Base-by-base conservation (phyloP, 1,140 invertebrate species). In the Helicoverpa armigera region DNA sequence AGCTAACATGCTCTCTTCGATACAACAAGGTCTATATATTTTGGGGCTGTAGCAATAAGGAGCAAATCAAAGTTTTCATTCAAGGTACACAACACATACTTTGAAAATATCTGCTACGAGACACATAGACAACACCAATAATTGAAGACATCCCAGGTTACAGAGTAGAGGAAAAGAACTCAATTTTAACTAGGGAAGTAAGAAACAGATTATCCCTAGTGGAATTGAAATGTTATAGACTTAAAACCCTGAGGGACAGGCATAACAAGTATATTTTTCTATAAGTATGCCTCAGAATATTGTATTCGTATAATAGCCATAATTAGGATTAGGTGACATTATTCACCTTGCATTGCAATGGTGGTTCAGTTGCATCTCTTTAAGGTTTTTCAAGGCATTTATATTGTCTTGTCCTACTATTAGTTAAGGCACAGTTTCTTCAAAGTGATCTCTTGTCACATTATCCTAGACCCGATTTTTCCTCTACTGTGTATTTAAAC, bases 101-200 rank as follows among this genome's bases (percentile, higher is more conserved):
- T 53, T 29, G 23, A 54, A 31, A 23, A 69, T 54, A 72, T 72
- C 50, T 72, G 35, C 69, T 72, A 72, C 50, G 12, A 54, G 31
- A 72, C 69, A 72, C 69, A 54, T 31, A 54, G 69, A 72, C 69
- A 72, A 72, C 69, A 72, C 12, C 69, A 23, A 72, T 50, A 70
- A 14, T 70, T 72, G 48, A 51, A 72, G 12, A 69, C 69, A 72
- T 72, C 69, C 69, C 69, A 72, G 69, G 13, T 31, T 53, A 53
- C 69, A 72, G 14, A 72, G 69, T 72, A 72, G 69, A 72, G 69
- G 69, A 72, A 72, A 67, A 72, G 11, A 69, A 50, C 29, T 65
- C 14, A 16, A 61, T 31, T 29, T 29, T 13, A 61, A 61, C 4
- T 13, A 61, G 23, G 31, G 23, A 31, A 31, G 18, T 58, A 16